Base-by-base conservation (phyloP, 2,888 invertebrate genomes). In the Clistopyga incitator region DNA sequence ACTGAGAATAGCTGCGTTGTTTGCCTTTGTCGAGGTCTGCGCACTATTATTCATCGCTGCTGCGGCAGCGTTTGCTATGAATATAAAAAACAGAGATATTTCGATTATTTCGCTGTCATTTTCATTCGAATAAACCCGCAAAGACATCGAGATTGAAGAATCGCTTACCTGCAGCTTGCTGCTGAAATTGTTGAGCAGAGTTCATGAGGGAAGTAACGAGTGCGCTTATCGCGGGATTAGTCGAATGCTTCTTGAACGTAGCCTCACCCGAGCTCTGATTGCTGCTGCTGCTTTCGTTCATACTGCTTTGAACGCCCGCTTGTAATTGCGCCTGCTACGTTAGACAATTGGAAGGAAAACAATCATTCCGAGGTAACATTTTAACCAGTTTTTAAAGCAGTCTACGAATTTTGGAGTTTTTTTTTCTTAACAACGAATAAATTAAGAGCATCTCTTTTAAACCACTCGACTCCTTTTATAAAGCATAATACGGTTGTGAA, bases 181-280 rank as follows among this genome's bases (percentile, higher is more conserved):
- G 96, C 92, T 96, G 96, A 92, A 96, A 97, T 91, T 97, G 97
- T 92, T 97, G 97, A 56, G 96, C 96, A 10, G 96, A 96, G 91
- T 97, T 97, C 96, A 97, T 97, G 52, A 97, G 95, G 91, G 96
- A 97, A 85, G 96, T 97, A 84, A 96, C 96, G 87, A 97, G 95
- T 70, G 97, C 97, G 91, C 95, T 97, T 88, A 97, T 97, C 79
- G 96, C 96, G 45, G 96, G 95, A 89, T 95, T 96, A 88, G 95
- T 95, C 64, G 93, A 91, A 84, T 93, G 90, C 64, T 95, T 95
- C 87, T 95, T 95, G 29, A 94, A 93, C 64, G 94, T 92, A 4
- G 94, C 93, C 38, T 95, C 93, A 88, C 94, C 95, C 87, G 95
- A 95, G 85, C 93, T 89, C 79, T 91, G 91, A 86, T 86, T 91